Base-by-base conservation (phyloP, 2,888 invertebrate genomes). In the Metacarcinus magister region DNA sequence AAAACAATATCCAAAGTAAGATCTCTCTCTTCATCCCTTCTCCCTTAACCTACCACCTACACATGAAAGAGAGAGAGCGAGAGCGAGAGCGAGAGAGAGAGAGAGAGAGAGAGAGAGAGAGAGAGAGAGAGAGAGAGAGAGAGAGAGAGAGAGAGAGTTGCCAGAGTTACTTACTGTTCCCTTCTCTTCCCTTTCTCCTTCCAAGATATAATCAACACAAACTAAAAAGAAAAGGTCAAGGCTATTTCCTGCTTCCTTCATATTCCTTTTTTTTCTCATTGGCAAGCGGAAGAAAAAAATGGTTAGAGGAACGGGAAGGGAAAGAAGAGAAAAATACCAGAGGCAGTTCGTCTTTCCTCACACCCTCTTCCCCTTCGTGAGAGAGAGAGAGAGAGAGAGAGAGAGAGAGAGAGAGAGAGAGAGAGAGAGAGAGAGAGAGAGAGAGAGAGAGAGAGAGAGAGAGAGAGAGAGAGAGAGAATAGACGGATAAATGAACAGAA, bases 91-190 rank as follows among this genome's bases (percentile, higher is more conserved):
- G 60, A 60, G 60, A 60, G 60, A 60, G 60, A 60, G 60, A 60
- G 60, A 60, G 60, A 60, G 67, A 67, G 67, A 67, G 67, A 67
- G 67, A 67, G 67, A 67, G 67, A 67, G 67, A 67, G 67, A 67
- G 67, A 67, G 67, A 67, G 67, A 67, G 67, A 67, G 67, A 67
- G 67, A 67, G 67, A 67, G 67, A 67, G 67, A 67, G 67, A 67
- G 67, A 67, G 67, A 67, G 67, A 67, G 67, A 60, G 60, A 60
- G 60, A 60, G 19, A 7, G 10, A 60, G 60, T 19, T 13, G 75
- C 2, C 28, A 75, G 10, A 75, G 16, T 3, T 4, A 75, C 28
- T 82, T 32, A 1, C 5, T 82, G 4, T 82, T 82, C 19, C 82
- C 82, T 28, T 82, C 28, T 13, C 5, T 32, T 82, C 32, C 28